phyloP scores from a whole-genome alignment of 2,113 vertebrate genomes.

The Dicerorhinus sumatrensis region DNA sequence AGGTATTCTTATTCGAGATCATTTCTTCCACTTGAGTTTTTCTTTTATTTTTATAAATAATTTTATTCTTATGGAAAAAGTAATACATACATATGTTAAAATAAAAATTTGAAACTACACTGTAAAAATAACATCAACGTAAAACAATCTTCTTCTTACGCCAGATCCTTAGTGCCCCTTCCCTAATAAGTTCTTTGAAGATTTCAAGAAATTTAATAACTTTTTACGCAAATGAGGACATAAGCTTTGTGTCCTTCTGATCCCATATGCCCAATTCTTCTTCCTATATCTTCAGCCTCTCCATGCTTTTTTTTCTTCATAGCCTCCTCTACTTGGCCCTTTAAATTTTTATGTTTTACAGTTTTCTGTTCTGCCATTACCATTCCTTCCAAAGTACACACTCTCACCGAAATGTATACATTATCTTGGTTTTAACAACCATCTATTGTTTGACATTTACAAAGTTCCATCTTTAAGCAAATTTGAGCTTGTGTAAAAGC shows the following conservation, averaged over 20 bases:
- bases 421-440: background rate
- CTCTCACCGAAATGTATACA: background rate
- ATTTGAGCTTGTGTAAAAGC: background rate
- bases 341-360: background rate
- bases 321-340: background rate
- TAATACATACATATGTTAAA: background rate
- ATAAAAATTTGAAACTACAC: background rate
- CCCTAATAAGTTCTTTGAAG: background rate
- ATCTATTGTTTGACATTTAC: background rate
- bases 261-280: background rate
- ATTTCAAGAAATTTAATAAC: background rate
- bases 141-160: background rate
- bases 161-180: background rate
- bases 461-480: background rate
- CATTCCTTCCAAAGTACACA: background rate
- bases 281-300: background rate
- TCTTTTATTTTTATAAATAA: slow-evolving; percentile 24
- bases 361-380: background rate
- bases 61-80: background rate
- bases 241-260: background rate
- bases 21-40: background rate
- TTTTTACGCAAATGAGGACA: background rate
- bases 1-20: background rate
- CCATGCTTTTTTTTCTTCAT: background rate
- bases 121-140: background rate